phyloP scores from a whole-genome alignment of 2,113 vertebrate species.

The Laterallus jamaicensis region DNA sequence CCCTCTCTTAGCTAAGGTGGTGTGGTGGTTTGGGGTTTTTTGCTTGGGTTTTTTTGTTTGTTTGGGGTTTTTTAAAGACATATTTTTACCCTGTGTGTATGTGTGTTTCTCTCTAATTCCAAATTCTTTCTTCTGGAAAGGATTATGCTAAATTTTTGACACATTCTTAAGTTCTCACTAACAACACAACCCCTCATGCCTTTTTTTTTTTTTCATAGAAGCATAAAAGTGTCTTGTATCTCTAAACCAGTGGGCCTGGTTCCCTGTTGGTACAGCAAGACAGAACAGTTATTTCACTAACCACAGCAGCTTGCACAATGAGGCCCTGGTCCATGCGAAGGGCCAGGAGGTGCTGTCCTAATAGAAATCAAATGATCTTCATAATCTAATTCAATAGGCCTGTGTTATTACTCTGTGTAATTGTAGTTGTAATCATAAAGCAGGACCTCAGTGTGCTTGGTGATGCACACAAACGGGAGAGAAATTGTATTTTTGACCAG shows the following conservation, averaged over 20 bases:
- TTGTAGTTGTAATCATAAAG: not conserved
- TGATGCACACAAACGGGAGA: not conserved
- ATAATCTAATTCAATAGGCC: slow-evolving; percentile 4
- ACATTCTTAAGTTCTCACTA: not conserved
- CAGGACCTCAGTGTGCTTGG: not conserved
- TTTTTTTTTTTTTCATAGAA: not conserved
- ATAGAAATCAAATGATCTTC: slow-evolving; percentile 11
- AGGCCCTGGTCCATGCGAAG: not conserved
- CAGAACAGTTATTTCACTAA: not conserved
- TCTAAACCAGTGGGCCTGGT: not conserved
- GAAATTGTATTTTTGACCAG: not conserved
- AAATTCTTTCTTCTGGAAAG: not conserved
- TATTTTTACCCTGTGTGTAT: too few relatives aligned
- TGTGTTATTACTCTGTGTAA: not conserved
- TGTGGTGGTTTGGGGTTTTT: not conserved
- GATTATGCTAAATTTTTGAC: not conserved
- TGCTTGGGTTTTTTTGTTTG: too few relatives aligned
- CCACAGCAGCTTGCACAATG: not conserved
- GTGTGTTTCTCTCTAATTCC: not conserved
- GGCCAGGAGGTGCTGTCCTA: slow-evolving; percentile 1
- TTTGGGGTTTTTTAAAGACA: too few relatives aligned
- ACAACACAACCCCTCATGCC: not conserved
- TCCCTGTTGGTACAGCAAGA: not conserved
- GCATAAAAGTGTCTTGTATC: not conserved
- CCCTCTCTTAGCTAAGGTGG: not conserved